Evolutionary conservation across 2,797 vertebrate genomes (phyloP), one percentile per base, ranked within the genome.

Genomic region (Phoeniculus purpureus): DNA sequence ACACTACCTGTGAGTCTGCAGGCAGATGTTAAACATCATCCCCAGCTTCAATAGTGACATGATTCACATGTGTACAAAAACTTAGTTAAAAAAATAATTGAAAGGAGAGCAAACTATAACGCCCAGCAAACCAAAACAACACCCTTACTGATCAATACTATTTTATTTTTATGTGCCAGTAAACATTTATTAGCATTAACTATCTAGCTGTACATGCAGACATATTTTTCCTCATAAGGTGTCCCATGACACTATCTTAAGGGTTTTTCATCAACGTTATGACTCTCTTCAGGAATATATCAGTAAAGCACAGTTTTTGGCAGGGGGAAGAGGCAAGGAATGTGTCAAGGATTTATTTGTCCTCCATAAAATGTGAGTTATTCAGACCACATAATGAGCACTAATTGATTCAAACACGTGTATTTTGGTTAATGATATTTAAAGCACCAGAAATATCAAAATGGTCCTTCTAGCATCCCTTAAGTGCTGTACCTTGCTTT

Each of bases 271-370:
- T 65, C 21, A 75, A 27, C 3, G 1, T 85, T 67, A 77, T 43
- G 12, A 59, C 12, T 47, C 26, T 81, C 47, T 65, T 81, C 37
- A 58, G 61, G 34, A 92, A 94, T 40, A 23, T 82, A 56, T n/a
- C 17, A 34, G 27, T 22, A 71, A 1, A 83, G 4, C 3, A 26
- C 6, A 32, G 5, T 8, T 72, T 85, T 83, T 61, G 43, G 27
- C 78, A 68, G 0, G 0, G 3, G 2, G 3, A 61, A 74, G 23
- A 83, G 74, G 5, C 3, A 50, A 90, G 50, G 14, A 27, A 10
- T 17, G 2, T 75, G 26, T 90, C 29, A 67, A 54, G 7, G 19
- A 83, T 78, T 85, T 74, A 64, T 81, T 40, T 85, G 3, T 77
- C 2, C 0, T 83, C 47, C 34, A 48, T 62, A 67, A 83, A 92